Evolutionary conservation across 2,888 invertebrate species (phyloP).

Genomic region (Byasa hedistus): DNA sequence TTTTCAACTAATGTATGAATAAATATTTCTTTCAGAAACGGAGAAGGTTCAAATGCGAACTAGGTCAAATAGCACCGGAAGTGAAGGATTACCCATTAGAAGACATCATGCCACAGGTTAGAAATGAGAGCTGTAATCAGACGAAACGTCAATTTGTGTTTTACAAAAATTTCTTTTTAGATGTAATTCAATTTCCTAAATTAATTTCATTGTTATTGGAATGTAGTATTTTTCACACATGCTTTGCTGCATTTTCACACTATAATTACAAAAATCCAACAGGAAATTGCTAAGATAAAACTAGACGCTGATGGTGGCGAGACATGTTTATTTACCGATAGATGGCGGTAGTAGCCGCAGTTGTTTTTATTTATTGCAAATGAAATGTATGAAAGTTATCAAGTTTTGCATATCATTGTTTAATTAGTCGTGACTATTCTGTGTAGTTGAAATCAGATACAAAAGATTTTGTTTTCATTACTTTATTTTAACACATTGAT

Average conservation of each 20-base stretch:
- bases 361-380: neutral
- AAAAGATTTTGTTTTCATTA: too few species aligned
- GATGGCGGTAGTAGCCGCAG: constrained; percentile 29
- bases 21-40: constrained; percentile 57
- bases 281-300: constrained; percentile 24
- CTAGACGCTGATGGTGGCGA: constrained; percentile 8
- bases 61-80: constrained; percentile 79
- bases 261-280: constrained; percentile 1
- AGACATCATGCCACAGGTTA: constrained; percentile 80
- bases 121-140: neutral
- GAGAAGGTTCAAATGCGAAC: constrained; percentile 79
- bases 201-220: neutral
- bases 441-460: too few species aligned
- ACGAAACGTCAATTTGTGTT: neutral
- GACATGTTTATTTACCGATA: constrained; percentile 22
- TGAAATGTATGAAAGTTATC: too few species aligned
- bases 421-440: too few species aligned
- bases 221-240: constrained; percentile 25
- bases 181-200: neutral
- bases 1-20: too few species aligned
- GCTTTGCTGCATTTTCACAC: constrained; percentile 40
- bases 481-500: too few species aligned
- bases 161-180: neutral
- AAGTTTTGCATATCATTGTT: too few species aligned
- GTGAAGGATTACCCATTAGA: constrained; percentile 79